Evolutionary conservation across 2,888 invertebrate genomes (phyloP), one percentile per base, ranked within the genome.

Genomic region (Mesopsocus fuscifrons): DNA sequence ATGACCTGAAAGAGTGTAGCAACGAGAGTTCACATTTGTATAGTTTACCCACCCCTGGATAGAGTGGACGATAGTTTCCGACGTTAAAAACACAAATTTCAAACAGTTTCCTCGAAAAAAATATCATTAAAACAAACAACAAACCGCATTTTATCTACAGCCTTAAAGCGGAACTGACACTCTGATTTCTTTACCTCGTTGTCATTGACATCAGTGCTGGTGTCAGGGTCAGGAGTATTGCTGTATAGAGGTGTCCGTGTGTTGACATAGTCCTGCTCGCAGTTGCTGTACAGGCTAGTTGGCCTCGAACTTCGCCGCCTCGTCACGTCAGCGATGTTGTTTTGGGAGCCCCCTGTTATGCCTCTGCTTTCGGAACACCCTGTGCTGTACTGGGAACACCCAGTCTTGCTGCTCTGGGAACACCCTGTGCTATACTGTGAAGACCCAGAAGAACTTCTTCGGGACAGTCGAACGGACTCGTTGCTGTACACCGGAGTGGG

Each of bases 401-500:
- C n/a, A n/a, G n/a, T n/a, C n/a, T n/a, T n/a, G n/a, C n/a, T n/a
- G n/a, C n/a, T n/a, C n/a, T n/a, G n/a, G n/a, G n/a, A n/a, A n/a
- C n/a, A n/a, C n/a, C n/a, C n/a, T n/a, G n/a, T n/a, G n/a, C n/a
- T 33, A 17, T 33, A 33, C 33, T 33, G 16, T 33, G 33, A 9
- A 16, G 33, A 33, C 17, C 16, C 15, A 33, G 15, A 16, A 16
- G 15, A 17, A 9, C 33, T 15, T 16, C 33, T 33, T 6, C 15
- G 9, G 17, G 5, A 5, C 17, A 6, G 33, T 6, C 33, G 33
- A 33, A 15, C 16, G 15, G 33, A 20, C n/a, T 38, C 38, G 38
- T 38, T 38, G 20, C 17, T 18, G 38, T 38, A 38, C 18, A 38
- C n/a, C 3, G 38, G n/a, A 17, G 38, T 38, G 9, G 38, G 38